These are phyloP conservation scores for Hermatobates lingyangjiaoensis DNA, from an alignment of 1,140 invertebrate genomes.

Conservation along the genomic window DNA sequence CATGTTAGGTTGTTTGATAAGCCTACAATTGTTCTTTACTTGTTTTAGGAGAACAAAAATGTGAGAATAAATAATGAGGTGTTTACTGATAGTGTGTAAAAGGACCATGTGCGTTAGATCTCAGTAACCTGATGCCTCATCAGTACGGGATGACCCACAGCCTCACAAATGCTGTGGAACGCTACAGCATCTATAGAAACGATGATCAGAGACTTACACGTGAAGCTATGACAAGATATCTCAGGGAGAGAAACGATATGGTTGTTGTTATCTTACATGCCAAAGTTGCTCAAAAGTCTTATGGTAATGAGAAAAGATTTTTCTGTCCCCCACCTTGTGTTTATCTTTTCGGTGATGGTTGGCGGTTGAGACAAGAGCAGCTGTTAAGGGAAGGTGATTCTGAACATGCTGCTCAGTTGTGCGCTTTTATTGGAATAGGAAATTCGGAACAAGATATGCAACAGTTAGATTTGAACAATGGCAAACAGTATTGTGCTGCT, in stretches of 20 bases:
- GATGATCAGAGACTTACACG: slow-evolving; percentile 73
- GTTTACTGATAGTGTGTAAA: not conserved
- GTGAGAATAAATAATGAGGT: not conserved
- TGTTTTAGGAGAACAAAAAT: not conserved
- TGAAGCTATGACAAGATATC: slow-evolving; percentile 90
- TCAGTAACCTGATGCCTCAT: slow-evolving; percentile 42
- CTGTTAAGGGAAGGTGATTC: slow-evolving; percentile 73
- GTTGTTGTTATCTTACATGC: slow-evolving; percentile 94
- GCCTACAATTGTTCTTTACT: not conserved
- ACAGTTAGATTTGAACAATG: slow-evolving; percentile 83
- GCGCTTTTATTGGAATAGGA: slow-evolving; percentile 96
- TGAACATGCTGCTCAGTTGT: slow-evolving; percentile 78
- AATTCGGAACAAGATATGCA: slow-evolving; percentile 99
- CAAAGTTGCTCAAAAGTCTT: slow-evolving; percentile 98
- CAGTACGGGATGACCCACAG: slow-evolving; percentile 51
- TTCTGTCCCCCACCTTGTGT: slow-evolving; percentile 99
- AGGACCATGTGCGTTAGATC: not conserved
- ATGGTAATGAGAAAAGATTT: slow-evolving; percentile 98
- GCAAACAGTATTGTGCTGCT: slow-evolving; percentile 87
- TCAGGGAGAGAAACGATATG: slow-evolving; percentile 86
- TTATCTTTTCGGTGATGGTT: slow-evolving; percentile 93
- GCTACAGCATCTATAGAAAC: slow-evolving; percentile 39
- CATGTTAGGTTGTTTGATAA: not conserved
- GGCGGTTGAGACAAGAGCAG: slow-evolving; percentile 81
- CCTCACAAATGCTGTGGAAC: slow-evolving; percentile 49